Evolutionary conservation across 30 jellyfish, hydroid and myxozoan genomes (phyloP), one percentile per base, ranked within the genome.

Genomic region (Chrysaora quinquecirrha): DNA sequence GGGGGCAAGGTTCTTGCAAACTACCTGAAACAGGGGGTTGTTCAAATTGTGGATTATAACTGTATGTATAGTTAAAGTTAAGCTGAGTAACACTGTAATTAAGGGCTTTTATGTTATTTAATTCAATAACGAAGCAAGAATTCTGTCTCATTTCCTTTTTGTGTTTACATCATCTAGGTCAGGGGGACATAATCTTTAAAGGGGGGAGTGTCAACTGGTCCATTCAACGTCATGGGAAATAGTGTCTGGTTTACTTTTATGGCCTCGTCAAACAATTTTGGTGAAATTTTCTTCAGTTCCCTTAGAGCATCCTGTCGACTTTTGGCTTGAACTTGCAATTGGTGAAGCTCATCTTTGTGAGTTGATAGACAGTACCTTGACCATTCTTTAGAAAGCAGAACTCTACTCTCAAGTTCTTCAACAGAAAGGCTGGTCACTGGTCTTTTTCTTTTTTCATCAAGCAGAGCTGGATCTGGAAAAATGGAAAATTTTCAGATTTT

Each of bases 161-260:
- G 54, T 23, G 31, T 80, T 81, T 0, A 71, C 50, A 54, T 76
- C 95, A 77, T 89, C 97, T 58, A 94, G 86, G 34, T 94, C 99
- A 9, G 99, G 99, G 99, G 87, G 21, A 70, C 76, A 63, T 94
- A 94, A 33, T 71, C 96, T 19, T 76, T 73, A 25, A 82, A 27
- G 12, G 99, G 92, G 61, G 96, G 96, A 0, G 99, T 87, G 33
- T 87, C 97, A 33, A 84, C 84, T 16, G 99, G 99, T 3, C 99
- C 99, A 48, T 67, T 46, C 47, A 94, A 87, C 19, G 73, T 71
- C 54, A 94, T 27, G 2, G 99, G 99, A 70, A 87, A 94, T 23
- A 83, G 33, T 24, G 69, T 58, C 61, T 78, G 82, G 62, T 87
- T 82, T 6, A 94, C 97, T 52, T 70, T 76, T 1, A 88, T 63